Evolutionary conservation across 2,888 invertebrate species (phyloP).

Genomic region (Opisthograptis luteolata): DNA sequence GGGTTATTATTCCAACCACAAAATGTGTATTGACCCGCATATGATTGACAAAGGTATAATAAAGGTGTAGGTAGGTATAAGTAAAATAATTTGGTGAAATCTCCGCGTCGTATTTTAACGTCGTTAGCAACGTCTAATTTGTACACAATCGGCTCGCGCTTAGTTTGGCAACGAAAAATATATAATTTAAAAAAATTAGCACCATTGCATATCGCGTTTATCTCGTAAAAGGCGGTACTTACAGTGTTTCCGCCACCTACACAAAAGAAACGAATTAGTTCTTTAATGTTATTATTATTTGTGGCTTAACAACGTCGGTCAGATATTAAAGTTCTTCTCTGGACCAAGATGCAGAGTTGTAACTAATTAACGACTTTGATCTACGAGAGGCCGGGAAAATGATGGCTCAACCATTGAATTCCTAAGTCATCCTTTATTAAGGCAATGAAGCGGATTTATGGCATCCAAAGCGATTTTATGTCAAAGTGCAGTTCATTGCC

Average conservation of each 20-base stretch:
- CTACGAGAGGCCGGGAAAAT: conserved; percentile 66
- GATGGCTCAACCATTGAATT: conserved; percentile 73
- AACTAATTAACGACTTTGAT: conserved; percentile 66
- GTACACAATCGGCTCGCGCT: conserved; percentile 50
- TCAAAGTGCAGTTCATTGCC: conserved; percentile 84
- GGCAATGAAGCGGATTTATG: conserved; percentile 82
- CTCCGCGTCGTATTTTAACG: conserved; percentile 61
- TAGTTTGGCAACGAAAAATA: conserved; percentile 44
- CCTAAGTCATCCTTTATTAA: conserved; percentile 80
- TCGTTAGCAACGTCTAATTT: conserved; percentile 68
- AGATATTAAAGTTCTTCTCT: conserved; percentile 21
- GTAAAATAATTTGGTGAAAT: conserved; percentile 55
- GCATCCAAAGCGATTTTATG: conserved; percentile 80
- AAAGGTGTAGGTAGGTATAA: conserved; percentile 48
- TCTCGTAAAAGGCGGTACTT: conserved; percentile 24
- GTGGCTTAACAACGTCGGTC: conserved; percentile 18
- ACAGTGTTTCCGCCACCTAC: conserved; percentile 4
- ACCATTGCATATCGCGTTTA: conserved; percentile 28
- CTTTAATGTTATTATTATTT: conserved; percentile 28
- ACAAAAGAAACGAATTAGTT: conserved; percentile 34
- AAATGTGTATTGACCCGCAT: conserved; percentile 68
- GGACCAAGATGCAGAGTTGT: conserved; percentile 33
- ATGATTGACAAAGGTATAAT: conserved; percentile 72
- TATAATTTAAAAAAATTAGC: conserved; percentile 52
- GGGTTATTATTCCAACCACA: conserved; percentile 80